Percentiles rank a stretch among this genome's conserved stretches.
Evolutionary conservation across 2,797 vertebrate genomes (phyloP).

Genomic region (Glyptemys insculpta): DNA sequence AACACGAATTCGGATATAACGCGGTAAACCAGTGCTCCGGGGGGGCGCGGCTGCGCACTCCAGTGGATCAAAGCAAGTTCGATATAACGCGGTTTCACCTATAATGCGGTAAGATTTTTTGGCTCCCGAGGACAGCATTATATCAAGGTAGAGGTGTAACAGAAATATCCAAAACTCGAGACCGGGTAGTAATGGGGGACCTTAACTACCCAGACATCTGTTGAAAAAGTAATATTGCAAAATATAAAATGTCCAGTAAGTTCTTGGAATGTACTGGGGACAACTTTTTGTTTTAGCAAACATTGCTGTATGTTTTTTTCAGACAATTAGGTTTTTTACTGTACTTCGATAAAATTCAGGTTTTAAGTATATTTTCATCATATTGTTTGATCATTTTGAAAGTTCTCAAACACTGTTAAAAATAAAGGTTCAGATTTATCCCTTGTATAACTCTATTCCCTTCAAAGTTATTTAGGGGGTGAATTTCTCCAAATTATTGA

Average conservation of each 20-base stretch:
- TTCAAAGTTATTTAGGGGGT: neutral
- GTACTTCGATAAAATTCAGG: neutral
- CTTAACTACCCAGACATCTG: neutral
- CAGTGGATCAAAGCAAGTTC: too few relatives aligned
- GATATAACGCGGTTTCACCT: too few relatives aligned
- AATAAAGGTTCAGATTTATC: neutral
- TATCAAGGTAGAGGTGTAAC: neutral
- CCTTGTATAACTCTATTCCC: neutral
- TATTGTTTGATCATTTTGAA: neutral
- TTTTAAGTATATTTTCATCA: neutral
- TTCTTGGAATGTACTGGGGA: neutral
- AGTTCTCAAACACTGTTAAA: neutral
- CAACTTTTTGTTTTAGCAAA: neutral
- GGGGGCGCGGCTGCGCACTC: too few relatives aligned
- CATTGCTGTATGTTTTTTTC: neutral
- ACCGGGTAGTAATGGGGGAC: neutral
- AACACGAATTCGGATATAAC: too few relatives aligned
- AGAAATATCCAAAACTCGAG: neutral
- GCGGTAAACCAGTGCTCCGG: too few relatives aligned
- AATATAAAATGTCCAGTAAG: neutral
- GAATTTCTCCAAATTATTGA: neutral
- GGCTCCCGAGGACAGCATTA: too few relatives aligned
- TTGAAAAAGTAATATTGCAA: neutral
- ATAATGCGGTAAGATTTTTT: too few relatives aligned
- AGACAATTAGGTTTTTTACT: neutral